Evolutionary conservation across 2,797 vertebrate species (phyloP).

Genomic region (Capromys pilorides): DNA sequence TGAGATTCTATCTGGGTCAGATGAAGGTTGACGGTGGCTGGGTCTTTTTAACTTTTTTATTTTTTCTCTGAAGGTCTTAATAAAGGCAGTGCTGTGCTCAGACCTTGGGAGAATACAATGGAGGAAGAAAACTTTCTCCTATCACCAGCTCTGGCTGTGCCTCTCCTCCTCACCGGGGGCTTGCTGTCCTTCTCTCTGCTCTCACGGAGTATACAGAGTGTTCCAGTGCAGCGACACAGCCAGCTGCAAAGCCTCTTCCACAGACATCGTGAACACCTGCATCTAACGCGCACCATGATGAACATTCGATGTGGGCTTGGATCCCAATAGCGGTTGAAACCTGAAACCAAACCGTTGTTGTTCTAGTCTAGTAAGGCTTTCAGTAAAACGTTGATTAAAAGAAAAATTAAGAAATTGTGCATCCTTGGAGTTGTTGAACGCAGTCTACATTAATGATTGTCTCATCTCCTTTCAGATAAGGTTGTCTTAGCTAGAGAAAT

Average conservation of each 20-base stretch:
- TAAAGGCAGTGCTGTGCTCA: background rate
- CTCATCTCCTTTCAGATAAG: background rate
- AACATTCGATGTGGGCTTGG: background rate
- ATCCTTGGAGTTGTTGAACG: background rate
- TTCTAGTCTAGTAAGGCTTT: background rate
- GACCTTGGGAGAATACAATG: background rate
- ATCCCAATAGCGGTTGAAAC: background rate
- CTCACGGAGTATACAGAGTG: accelerated
- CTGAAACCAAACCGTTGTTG: background rate
- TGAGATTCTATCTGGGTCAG: background rate
- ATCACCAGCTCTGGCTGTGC: background rate
- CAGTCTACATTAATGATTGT: background rate
- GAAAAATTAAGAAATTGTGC: background rate
- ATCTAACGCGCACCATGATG: background rate
- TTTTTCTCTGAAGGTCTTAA: background rate
- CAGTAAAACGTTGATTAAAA: background rate
- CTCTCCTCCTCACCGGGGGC: too few relatives aligned
- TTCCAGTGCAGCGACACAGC: background rate
- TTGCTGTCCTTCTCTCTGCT: background rate
- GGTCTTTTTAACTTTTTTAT: background rate
- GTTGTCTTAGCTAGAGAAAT: background rate
- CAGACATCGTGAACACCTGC: background rate
- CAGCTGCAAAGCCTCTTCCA: background rate
- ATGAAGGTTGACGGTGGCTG: background rate
- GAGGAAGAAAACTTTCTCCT: background rate